phyloP scores from a whole-genome alignment of 2,113 vertebrate species.

The Triplophysa tibetana region DNA sequence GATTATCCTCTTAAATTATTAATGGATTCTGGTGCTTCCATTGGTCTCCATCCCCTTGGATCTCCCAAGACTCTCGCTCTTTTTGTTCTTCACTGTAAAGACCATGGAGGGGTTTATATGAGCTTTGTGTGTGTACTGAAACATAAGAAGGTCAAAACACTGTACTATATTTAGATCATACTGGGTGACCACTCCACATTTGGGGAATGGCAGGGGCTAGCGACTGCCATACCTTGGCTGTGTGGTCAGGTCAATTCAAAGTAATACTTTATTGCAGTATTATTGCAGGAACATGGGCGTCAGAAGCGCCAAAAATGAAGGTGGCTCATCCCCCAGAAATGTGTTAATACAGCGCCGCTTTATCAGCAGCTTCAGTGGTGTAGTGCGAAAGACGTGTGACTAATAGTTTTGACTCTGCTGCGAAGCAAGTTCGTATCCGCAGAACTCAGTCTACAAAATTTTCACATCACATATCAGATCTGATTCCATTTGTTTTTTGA shows the following conservation, averaged over 20 bases:
- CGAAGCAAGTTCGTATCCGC: not conserved
- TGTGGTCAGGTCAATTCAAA: no score
- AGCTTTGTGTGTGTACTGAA: conserved; percentile 9
- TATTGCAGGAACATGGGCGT: no score
- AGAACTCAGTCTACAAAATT: no score
- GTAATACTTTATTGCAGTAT: no score
- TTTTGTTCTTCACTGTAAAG: conserved; percentile 23
- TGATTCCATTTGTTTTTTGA: no score
- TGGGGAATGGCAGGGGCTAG: not conserved
- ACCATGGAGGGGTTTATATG: conserved; percentile 1
- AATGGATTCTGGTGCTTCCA: conserved; percentile 25
- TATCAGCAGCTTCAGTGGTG: no score
- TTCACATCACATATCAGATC: no score
- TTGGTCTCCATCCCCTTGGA: conserved; percentile 7
- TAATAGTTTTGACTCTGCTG: not conserved
- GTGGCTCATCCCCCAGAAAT: no score
- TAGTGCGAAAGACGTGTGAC: no score
- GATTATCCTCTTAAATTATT: conserved; percentile 53
- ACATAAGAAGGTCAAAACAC: conserved; percentile 3
- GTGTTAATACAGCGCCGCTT: no score
- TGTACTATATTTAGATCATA: not conserved
- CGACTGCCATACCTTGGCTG: no score
- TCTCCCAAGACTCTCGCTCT: not conserved
- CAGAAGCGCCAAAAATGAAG: no score
- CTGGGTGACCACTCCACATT: not conserved